Evolutionary conservation across 2,797 vertebrate species (phyloP).

Genomic region (Acanthis flammea): DNA sequence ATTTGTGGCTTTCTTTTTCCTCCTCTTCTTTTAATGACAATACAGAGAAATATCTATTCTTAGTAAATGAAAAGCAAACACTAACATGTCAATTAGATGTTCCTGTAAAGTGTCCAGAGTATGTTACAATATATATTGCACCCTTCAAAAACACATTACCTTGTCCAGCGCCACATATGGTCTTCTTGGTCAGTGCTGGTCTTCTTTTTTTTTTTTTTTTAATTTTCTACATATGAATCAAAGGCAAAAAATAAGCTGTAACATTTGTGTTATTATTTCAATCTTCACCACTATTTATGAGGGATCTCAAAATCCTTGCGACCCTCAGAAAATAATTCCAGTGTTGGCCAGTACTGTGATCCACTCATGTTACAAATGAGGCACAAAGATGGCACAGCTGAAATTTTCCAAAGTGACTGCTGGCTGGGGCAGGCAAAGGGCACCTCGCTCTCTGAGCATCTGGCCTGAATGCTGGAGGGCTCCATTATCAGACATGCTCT

Average conservation of each 20-base stretch:
- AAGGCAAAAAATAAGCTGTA: background rate
- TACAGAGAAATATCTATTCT: background rate
- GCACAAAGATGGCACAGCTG: background rate
- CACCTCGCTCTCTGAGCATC: background rate
- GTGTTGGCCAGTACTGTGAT: background rate
- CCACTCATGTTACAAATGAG: background rate
- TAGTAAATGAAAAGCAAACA: background rate
- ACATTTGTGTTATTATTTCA: background rate
- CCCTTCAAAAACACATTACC: background rate
- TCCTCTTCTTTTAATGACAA: background rate
- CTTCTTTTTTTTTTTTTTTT: background rate
- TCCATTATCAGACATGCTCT: background rate
- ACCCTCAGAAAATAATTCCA: background rate
- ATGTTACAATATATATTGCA: background rate
- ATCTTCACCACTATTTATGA: background rate
- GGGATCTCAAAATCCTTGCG: conserved; percentile 2
- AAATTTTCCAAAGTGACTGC: background rate
- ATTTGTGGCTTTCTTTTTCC: background rate
- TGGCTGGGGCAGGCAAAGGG: background rate
- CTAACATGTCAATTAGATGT: background rate
- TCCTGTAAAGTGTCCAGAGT: background rate
- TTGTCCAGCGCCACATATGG: background rate
- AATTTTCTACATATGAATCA: background rate
- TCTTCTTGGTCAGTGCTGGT: background rate
- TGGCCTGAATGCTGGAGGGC: background rate